Percentiles rank a stretch among this genome's conserved stretches.
These are phyloP conservation scores for Clarias macrocephalus DNA, from an alignment of 2,113 vertebrate genomes.

Conservation along the genomic window DNA sequence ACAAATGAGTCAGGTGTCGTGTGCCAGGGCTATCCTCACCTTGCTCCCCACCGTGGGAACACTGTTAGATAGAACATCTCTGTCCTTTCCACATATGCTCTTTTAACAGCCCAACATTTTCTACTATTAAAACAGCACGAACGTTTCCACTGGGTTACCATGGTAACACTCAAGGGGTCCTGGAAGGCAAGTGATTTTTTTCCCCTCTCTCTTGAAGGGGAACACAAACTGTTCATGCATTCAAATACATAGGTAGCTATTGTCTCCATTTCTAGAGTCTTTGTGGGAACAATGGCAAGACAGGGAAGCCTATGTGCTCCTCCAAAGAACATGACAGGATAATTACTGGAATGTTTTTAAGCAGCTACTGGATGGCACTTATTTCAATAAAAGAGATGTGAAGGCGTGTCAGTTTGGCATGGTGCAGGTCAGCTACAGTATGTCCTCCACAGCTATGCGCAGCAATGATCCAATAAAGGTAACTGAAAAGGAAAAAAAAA, in stretches of 20 bases:
- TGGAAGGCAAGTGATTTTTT: slow-evolving; percentile 47
- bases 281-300: slow-evolving; percentile 24
- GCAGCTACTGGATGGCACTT: background rate
- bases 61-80: slow-evolving; percentile 39
- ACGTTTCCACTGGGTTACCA: slow-evolving; percentile 57
- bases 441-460: background rate
- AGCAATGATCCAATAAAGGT: background rate
- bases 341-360: slow-evolving; percentile 35
- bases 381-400: slow-evolving; percentile 9
- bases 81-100: slow-evolving; percentile 26
- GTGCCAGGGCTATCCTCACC: slow-evolving; percentile 24
- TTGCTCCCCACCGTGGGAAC: slow-evolving; percentile 40
- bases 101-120: slow-evolving; percentile 44
- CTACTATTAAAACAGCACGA: slow-evolving; percentile 51
- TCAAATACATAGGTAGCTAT: slow-evolving; percentile 33
- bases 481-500: slow-evolving; percentile 15
- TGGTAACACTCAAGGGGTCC: slow-evolving; percentile 56
- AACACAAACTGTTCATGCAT: slow-evolving; percentile 35
- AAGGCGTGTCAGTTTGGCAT: background rate
- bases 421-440: background rate
- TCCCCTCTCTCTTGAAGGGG: slow-evolving; percentile 13
- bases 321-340: slow-evolving; percentile 19
- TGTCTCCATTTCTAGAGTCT: slow-evolving; percentile 34
- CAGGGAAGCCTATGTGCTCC: background rate
- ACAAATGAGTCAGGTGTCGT: slow-evolving; percentile 40